Percentiles rank a stretch among this genome's conserved stretches.
Evolutionary conservation across 2,888 invertebrate species (phyloP).

Genomic region (Pseudococcus viburni): DNA sequence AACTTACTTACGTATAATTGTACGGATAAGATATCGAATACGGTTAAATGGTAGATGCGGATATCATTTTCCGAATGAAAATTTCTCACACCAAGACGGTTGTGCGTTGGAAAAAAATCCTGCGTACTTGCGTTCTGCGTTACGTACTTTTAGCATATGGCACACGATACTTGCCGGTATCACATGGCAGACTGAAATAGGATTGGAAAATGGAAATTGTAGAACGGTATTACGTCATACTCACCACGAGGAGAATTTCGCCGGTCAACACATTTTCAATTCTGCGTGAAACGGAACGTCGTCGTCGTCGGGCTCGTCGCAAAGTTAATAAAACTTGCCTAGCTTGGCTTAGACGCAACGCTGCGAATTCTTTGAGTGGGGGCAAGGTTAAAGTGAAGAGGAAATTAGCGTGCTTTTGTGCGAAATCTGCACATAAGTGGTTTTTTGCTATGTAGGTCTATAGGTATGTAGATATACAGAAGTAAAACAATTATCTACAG

Average conservation of each 20-base stretch:
- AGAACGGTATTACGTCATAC: constrained; percentile 2
- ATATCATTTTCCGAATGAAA: not conserved
- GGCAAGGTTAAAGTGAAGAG: not conserved
- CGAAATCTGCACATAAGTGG: not conserved
- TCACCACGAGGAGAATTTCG: constrained; percentile 15
- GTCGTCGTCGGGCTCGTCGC: not conserved
- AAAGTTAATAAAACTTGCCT: not conserved
- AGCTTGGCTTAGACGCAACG: too few relatives aligned
- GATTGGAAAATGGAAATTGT: not conserved
- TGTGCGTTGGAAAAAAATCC: not conserved
- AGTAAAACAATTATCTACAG: not conserved
- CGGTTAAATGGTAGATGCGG: not conserved
- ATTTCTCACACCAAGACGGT: not conserved
- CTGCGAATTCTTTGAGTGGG: not conserved
- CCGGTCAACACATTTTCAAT: constrained; percentile 47
- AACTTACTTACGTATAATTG: not conserved
- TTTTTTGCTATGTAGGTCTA: not conserved
- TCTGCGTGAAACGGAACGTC: not conserved
- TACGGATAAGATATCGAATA: too few relatives aligned
- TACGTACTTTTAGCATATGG: not conserved
- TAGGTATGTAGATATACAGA: too few relatives aligned
- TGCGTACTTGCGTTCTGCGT: not conserved
- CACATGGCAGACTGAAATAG: constrained; percentile 34
- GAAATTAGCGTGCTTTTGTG: not conserved
- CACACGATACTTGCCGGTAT: constrained; percentile 18